Evolutionary conservation across 2,797 vertebrate genomes (phyloP), one percentile per base, ranked within the genome.

Genomic region (Acrocephalus scirpaceus): DNA sequence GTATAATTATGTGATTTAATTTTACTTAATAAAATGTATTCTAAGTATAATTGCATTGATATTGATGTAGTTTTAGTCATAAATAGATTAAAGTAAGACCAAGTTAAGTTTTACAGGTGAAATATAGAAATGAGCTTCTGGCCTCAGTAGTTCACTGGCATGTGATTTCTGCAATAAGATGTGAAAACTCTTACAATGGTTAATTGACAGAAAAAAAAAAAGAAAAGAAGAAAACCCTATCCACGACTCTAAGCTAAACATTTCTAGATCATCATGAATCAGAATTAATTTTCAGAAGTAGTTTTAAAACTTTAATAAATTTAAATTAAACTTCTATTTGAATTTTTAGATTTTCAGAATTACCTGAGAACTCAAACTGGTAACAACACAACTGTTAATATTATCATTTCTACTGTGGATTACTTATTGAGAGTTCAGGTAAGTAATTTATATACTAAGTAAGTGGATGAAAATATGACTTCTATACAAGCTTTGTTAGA

Each of bases 361-460:
- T 99, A 99, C 88, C 97, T 99, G 96, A 98, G 99, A 97, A 99
- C 99, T 26, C 99, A 99, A 97, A 99, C 99, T 3, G 99, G 99
- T 85, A 99, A 99, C 97, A 99, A 99, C 91, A 99, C 98, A 4
- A 99, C 99, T 2, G 99, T 99, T 61, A 99, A 99, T 97, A 99
- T 99, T 92, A 99, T 99, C 19, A 99, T 99, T 97, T 99, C 99
- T 7, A 99, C 99, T 7, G 99, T 99, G 65, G 99, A 99, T 98
- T 99, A 99, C 95, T 98, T 99, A 57, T 97, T 99, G 87, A 97
- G 99, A 97, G 99, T 99, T 36, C 99, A 99, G 99, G 99, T 99
- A 78, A 36, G 92, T 84, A 50, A 77, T 4, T 73, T 50, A 8
- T 6, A 5, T 50, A 17, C 30, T 71, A 36, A 71, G 12, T 7